Percentiles rank a stretch among this genome's conserved stretches.
These are phyloP conservation scores for Agelaius tricolor DNA, from an alignment of 2,113 vertebrate species.

Conservation along the genomic window DNA sequence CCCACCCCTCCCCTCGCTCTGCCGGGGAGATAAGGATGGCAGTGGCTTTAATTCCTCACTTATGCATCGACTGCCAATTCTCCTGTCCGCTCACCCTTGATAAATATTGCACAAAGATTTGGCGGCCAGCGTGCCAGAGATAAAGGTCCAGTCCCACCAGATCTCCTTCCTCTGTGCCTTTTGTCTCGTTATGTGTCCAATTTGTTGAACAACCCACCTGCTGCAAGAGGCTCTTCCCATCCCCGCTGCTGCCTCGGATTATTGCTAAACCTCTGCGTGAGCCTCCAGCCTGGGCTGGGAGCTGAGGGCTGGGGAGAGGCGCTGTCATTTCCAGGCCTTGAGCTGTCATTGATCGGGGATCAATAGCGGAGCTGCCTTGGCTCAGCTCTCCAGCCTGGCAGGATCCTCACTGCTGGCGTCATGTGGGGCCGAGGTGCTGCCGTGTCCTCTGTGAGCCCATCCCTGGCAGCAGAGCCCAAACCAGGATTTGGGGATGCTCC, in stretches of 20 bases:
- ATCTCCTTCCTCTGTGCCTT: background rate
- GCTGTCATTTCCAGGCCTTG: slow-evolving; percentile 26
- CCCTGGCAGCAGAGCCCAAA: background rate
- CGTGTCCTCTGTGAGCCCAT: rapidly evolving
- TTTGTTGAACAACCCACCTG: slow-evolving; percentile 24
- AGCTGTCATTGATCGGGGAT: slow-evolving; percentile 46
- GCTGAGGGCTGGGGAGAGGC: background rate
- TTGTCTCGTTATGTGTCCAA: background rate
- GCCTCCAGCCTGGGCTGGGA: background rate
- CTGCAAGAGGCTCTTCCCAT: background rate
- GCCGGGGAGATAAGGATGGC: slow-evolving; percentile 40
- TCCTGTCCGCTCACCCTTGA: slow-evolving; percentile 44
- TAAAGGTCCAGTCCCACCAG: slow-evolving; percentile 21
- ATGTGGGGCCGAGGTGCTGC: background rate
- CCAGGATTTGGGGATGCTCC: background rate
- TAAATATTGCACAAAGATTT: slow-evolving; percentile 41
- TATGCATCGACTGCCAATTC: slow-evolving; percentile 24
- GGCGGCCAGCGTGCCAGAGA: slow-evolving; percentile 20
- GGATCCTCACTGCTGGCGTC: background rate
- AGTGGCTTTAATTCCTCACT: slow-evolving; percentile 37
- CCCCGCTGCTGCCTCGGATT: background rate
- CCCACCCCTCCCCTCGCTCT: background rate
- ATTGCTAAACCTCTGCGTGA: background rate
- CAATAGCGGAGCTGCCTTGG: background rate
- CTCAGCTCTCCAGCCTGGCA: background rate